Evolutionary conservation across 2,888 invertebrate genomes (phyloP), one percentile per base, ranked within the genome.

Genomic region (Mactromeris polynyma): DNA sequence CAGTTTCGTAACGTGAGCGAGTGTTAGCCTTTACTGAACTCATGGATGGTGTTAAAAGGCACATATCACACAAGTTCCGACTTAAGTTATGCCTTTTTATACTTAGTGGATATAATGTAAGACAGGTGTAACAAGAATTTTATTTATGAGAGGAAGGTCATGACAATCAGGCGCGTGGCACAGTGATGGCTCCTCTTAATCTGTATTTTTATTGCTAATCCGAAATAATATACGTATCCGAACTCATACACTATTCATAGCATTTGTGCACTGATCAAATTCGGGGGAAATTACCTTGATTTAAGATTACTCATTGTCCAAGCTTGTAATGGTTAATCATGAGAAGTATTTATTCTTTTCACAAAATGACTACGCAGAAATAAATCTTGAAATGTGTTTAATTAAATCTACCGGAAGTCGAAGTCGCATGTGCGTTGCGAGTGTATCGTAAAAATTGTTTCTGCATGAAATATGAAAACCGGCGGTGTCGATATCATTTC

Each of bases 401-500:
- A 26, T 64, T 26, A 64, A 9, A 36, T 73, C 3, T 9, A 73
- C 73, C 73, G 73, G 73, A 73, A 33, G 73, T n/a, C n/a, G n/a
- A n/a, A n/a, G n/a, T 73, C 73, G 73, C 73, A 73, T 73, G 73
- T 73, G 73, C 73, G 36, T 36, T 64, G 36, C 33, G 9, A 33
- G 73, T 73, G 73, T 19, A 36, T 73, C 73, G 73, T 73, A 19
- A 33, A 2, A 73, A 73, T 36, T 17, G 36, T 2, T 26, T 36
- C 14, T 36, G 11, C 36, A 36, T 73, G 36, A 73, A 73, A 36
- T 73, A 36, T 36, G 19, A 73, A 73, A 73, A 33, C 58, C 36
- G 64, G 33, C 73, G 83, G 83, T 83, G 83, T 46, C 33, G 46
- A 21, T 1, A 73, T 19, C 73, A 69, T 40, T 40, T 58, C 36